Base-by-base conservation (phyloP, 2,113 vertebrate genomes). In the Nesospiza acunhae region DNA sequence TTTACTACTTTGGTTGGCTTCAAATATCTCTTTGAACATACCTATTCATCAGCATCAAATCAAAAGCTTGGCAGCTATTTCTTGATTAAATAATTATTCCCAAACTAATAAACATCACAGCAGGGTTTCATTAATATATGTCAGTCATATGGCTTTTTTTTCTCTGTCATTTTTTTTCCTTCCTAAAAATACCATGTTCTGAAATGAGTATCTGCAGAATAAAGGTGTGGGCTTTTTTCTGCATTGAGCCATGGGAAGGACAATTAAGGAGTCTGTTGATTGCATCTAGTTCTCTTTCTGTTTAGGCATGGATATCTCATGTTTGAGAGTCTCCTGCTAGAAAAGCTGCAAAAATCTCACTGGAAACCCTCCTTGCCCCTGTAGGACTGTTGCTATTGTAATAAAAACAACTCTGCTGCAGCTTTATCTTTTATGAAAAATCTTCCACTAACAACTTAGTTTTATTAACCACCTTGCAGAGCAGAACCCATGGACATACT, bases 21-120 rank as follows among this genome's bases (percentile, higher is more conserved):
- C 88, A 90, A 0, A 47, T 92, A 72, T 56, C 60, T 80, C 91
- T 92, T 82, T 85, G 79, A 93, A 66, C 52, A 5, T 85, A 62
- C 55, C 76, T 91, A 10, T 85, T 96, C 62, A 82, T 91, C 84
- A 91, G 46, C 59, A 85, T 68, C 42, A 81, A 95, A 93, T 94
- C 75, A 94, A 96, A 96, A 87, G 52, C 90, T 92, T 93, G 73
- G 83, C 88, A 95, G 83, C 76, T 94, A 76, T 72, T 96, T 93
- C 92, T 94, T 97, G 88, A 97, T 95, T 96, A 95, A 96, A 92
- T 90, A 87, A 93, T 95, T 91, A 91, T 86, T 92, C 84, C 86
- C 84, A 95, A 95, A 95, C 85, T 94, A 94, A 94, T 97, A 92
- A 96, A 93, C 93, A 94, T 90, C 95, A 69, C 93, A 94, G 88